Evolutionary conservation across 1,140 invertebrate species (phyloP).

Genomic region (Lepeophtheirus salmonis): DNA sequence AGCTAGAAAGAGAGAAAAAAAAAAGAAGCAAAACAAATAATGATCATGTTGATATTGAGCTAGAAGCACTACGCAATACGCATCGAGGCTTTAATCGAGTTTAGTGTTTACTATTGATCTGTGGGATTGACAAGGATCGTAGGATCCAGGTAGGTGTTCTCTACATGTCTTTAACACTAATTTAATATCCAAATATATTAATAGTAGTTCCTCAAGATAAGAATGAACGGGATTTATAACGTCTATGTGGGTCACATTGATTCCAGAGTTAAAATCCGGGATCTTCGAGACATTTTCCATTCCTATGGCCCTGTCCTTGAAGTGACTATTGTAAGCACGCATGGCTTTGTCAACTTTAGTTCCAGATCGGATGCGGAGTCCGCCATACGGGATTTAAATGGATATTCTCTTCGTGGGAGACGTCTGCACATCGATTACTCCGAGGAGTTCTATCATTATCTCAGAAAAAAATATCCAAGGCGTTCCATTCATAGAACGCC

Average conservation of each 20-base stretch:
- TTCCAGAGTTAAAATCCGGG: neutral
- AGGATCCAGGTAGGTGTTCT: too few species aligned
- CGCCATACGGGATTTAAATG: neutral
- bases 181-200: too few species aligned
- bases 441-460: neutral
- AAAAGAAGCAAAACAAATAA: too few species aligned
- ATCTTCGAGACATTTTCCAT: neutral
- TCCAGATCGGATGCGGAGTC: neutral
- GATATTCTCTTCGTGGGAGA: neutral
- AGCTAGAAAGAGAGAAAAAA: too few species aligned
- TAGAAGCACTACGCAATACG: too few species aligned
- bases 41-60: too few species aligned
- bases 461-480: neutral
- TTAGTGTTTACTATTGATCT: too few species aligned
- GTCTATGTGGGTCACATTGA: constrained; percentile 10
- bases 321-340: constrained; percentile 8
- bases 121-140: too few species aligned
- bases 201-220: too few species aligned
- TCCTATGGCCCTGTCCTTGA: constrained; percentile 5
- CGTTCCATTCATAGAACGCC: neutral
- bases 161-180: too few species aligned
- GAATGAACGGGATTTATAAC: neutral
- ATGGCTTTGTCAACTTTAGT: constrained; percentile 9
- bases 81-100: too few species aligned
- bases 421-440: neutral